Base-by-base conservation (phyloP, 2,797 vertebrate genomes). In the Cirrhinus mrigala region DNA sequence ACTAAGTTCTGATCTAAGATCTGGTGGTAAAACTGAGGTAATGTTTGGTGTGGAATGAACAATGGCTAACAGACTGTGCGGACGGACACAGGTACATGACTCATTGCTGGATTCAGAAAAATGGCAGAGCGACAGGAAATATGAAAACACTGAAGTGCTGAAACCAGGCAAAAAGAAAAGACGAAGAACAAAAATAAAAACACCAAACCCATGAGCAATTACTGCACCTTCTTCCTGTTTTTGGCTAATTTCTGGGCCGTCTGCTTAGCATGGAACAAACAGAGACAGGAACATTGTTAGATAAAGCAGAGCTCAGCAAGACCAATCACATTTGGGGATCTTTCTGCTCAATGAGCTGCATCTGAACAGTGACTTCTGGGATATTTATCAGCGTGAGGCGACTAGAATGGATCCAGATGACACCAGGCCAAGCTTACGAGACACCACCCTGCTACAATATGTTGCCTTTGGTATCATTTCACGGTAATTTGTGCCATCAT, bases 181-280 rank as follows among this genome's bases (percentile, higher is more conserved):
- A 94, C 94, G 91, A 94, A 94, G 91, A 86, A 94, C 22, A 83
- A 64, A 78, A 78, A 79, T 50, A 82, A 81, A 88, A 81, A 90
- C 82, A 90, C 85, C 88, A 89, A 89, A 90, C 27, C 82, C 62
- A 88, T 89, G 74, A 90, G 79, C 82, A 85, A 87, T 88, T 97
- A 98, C 96, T 97, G 97, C 97, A 99, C 98, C 98, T 99, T 98
- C 96, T 98, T 98, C 94, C 94, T 98, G 98, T 95, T 98, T 96
- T 98, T 98, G 95, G 97, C 96, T 95, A 97, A 96, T 97, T 98
- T 99, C 97, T 99, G 98, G 95, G 98, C 97, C 96, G 96, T 97
- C 98, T 99, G 97, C 94, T 96, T 95, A 96, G 94, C 96, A 96
- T 96, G 96, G 93, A 97, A 97, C 93, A 97, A 97, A 97, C 94